A percentile compares a stretch with the other conserved stretches of the same genome.
phyloP scores from a whole-genome alignment of 2,113 vertebrate species.

The Varanus komodoensis region DNA sequence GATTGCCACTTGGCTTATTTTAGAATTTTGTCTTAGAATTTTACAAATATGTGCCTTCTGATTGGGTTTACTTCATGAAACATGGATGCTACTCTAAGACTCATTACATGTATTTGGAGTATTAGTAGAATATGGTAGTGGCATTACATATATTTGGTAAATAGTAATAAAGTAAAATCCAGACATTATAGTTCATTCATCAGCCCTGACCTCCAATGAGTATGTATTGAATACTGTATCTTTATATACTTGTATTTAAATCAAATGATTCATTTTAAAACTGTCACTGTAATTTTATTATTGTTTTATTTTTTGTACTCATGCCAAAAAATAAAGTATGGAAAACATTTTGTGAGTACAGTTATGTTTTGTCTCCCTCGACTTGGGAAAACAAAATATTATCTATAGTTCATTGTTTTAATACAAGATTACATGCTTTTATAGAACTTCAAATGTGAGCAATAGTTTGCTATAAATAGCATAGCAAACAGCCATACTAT shows the following conservation, averaged over 20 bases:
- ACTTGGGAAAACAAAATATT: neutral
- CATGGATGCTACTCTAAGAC: neutral
- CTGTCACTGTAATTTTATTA: conserved; percentile 28
- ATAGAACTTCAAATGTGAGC: neutral
- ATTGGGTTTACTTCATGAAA: neutral
- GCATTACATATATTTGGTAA: neutral
- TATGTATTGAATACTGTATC: conserved; percentile 11
- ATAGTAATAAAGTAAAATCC: neutral
- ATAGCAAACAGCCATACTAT: neutral
- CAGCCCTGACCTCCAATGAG: neutral
- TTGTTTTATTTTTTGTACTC: conserved; percentile 70
- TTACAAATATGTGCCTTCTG: conserved; percentile 27
- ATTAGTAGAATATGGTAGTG: neutral
- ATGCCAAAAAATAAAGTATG: conserved; percentile 29
- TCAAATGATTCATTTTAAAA: conserved; percentile 1
- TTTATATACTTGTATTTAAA: conserved; percentile 6
- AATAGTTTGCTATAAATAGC: neutral
- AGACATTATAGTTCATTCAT: neutral
- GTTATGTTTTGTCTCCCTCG: neutral
- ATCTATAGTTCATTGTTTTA: neutral
- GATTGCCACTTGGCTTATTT: neutral
- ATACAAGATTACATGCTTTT: neutral
- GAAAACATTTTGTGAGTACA: conserved; percentile 30
- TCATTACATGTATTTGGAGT: neutral
- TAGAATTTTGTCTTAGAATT: neutral